A percentile compares a stretch with the other conserved stretches of the same genome.
phyloP scores from a whole-genome alignment of 1,140 invertebrate species.

The Drosophila arizonae region DNA sequence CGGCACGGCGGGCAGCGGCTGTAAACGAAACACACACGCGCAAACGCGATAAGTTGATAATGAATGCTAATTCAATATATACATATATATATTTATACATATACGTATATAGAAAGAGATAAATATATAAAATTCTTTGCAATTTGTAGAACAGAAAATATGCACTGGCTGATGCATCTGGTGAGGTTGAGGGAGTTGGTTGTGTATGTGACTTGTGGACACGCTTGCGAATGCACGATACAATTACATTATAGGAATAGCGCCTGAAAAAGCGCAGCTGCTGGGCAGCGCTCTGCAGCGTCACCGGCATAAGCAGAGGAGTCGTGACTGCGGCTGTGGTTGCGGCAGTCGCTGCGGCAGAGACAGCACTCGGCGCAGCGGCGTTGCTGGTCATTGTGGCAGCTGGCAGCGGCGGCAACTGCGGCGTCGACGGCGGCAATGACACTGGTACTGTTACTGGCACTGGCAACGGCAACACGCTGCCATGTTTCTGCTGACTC shows the following conservation, averaged over 20 bases:
- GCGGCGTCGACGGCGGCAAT: neutral
- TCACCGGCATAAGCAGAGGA: slow-evolving; percentile 72
- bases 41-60: slow-evolving; percentile 3
- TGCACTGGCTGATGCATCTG: slow-evolving; percentile 11
- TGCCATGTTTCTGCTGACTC: slow-evolving; percentile 22
- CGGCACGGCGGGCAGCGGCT: slow-evolving; percentile 77
- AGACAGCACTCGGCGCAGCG: slow-evolving; percentile 7
- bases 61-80: neutral
- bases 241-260: slow-evolving; percentile 83
- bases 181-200: neutral
- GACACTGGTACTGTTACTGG: neutral
- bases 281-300: slow-evolving; percentile 73
- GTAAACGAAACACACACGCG: slow-evolving; percentile 23
- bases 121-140: neutral
- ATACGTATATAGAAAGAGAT: too few relatives aligned
- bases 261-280: slow-evolving; percentile 82
- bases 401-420: neutral
- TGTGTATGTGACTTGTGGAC: slow-evolving; percentile 38
- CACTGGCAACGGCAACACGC: slow-evolving; percentile 7
- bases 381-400: slow-evolving; percentile 20
- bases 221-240: slow-evolving; percentile 80
- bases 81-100: neutral
- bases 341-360: slow-evolving; percentile 12
- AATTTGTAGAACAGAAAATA: slow-evolving; percentile 25
- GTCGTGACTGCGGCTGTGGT: slow-evolving; percentile 32